Evolutionary conservation across 2,797 vertebrate genomes (phyloP), one percentile per base, ranked within the genome.

Genomic region (Zalophus californianus): DNA sequence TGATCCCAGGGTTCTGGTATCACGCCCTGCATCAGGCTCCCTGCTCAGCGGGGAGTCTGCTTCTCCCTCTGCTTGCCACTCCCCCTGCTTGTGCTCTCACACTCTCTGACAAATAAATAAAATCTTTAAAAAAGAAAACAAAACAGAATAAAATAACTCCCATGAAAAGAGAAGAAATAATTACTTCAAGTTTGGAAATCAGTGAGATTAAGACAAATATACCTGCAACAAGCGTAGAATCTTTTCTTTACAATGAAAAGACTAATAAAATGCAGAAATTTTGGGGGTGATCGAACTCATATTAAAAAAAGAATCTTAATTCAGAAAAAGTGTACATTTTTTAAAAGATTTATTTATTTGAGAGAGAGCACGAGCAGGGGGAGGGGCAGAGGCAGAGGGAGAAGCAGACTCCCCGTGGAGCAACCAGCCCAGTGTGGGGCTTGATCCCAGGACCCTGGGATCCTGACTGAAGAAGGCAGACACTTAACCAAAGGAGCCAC

Each of bases 241-340:
- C 21, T 80, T 62, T 82, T 91, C 35, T 87, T 66, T 83, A 20
- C 35, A 75, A 48, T 48, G 8, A 44, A 75, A 88, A 77, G 18
- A 48, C n/a, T 86, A 77, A 82, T 48, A 87, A 86, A 68, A 83
- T 25, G 52, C 38, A 80, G 27, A 89, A 70, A 12, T 7, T 16
- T 66, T 73, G n/a, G 38, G 1, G 41, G 52, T 75, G 64, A 66
- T 75, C n/a, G 56, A 54, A 16, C 21, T 60, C 7, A 15, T 18
- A 60, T 90, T 91, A 29, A 60, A 94, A 93, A 78, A 60, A 60
- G 3, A 87, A 38, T 5, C 4, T 86, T 35, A 87, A 83, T 50
- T 90, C 27, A 70, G 38, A 16, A 86, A 94, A 84, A 62, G 11
- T 38, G 41, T 27, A 21, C 5, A 60, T 82, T 29, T 70, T 86